Evolutionary conservation across 2,113 vertebrate genomes (phyloP), one percentile per base, ranked within the genome.

Genomic region (Oryzias celebensis): DNA sequence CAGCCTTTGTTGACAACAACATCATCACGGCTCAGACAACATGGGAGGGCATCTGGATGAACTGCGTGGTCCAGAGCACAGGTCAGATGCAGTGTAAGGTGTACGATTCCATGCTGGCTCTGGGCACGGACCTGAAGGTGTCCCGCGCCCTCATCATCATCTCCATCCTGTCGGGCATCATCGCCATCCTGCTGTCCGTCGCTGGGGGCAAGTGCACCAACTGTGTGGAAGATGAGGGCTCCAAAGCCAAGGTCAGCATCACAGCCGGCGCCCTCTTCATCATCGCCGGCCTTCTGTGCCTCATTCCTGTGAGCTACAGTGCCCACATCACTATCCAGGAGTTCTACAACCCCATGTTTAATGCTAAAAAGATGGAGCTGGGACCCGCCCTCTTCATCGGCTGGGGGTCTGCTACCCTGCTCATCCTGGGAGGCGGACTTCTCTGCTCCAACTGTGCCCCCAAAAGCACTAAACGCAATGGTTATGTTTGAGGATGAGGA

Each of bases 31-130:
- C 96, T 0, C 94, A 97, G 78, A 92, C 85, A 52, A 87, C 77
- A 43, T 97, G 94, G 95, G 93, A 98, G 52, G 96, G 97, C 18
- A 95, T 99, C 77, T 99, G 97, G 97, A 98, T 98, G 96, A 90
- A 1, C 84, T 99, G 97, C 1, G 92, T 98, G 85, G 91, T 94
- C 41, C 97, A 98, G 91, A 98, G 96, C 89, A 99, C 96, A 0
- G 97, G 96, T 4, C 96, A 98, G 91, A 95, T 97, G 92, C 96
- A 98, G 80, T 99, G 96, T 84, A 96, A 94, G 82, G 87, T 96
- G 15, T 95, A 97, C 18, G 96, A 98, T 86, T 97, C 95, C 0
- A 54, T 97, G 93, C 82, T 98, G 87, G 92, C 89, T 0, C 89
- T 97, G 51, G 65, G 87, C 0, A 76, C 75, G 18, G 95, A 96